Conservation (phyloP, 2,888 invertebrate genomes). For the Mycalesis mineus region DNA sequence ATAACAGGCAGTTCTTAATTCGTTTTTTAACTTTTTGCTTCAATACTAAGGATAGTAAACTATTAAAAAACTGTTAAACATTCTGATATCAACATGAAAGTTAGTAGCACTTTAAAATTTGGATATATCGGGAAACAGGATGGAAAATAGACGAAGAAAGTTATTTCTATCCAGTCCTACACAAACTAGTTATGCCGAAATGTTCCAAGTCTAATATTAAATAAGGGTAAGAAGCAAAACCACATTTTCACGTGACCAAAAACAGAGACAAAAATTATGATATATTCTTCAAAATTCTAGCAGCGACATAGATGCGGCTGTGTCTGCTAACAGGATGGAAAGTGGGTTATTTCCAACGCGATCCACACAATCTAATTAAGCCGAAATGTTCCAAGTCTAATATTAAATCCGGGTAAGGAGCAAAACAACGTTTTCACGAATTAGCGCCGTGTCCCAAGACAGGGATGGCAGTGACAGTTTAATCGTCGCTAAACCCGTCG, state of each 20-base stretch:
- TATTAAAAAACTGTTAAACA: too few species aligned
- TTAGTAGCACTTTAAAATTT: not conserved
- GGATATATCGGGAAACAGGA: not conserved
- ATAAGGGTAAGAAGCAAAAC: constrained; percentile 22
- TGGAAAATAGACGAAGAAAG: not conserved
- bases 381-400: constrained; percentile 9
- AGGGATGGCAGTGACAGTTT: constrained; percentile 55
- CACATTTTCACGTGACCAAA: constrained; percentile 39
- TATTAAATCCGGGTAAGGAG: constrained; percentile 16
- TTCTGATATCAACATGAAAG: too few species aligned
- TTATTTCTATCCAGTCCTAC: not conserved
- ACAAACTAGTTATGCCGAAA: constrained; percentile 9
- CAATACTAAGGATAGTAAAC: too few species aligned
- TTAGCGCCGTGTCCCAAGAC: constrained; percentile 41
- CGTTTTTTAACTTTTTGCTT: too few species aligned
- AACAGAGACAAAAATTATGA: too few species aligned
- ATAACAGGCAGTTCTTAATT: too few species aligned
- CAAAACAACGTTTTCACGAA: constrained; percentile 37
- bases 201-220: constrained; percentile 11
- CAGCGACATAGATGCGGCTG: not conserved
- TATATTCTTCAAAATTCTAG: too few species aligned
- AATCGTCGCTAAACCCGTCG: constrained; percentile 68
- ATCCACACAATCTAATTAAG: constrained; percentile 11
- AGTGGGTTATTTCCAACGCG: not conserved
- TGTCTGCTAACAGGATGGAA: not conserved